Evolutionary conservation across 2,113 vertebrate genomes (phyloP), one percentile per base, ranked within the genome.

Genomic region (Nothoprocta perdicaria): DNA sequence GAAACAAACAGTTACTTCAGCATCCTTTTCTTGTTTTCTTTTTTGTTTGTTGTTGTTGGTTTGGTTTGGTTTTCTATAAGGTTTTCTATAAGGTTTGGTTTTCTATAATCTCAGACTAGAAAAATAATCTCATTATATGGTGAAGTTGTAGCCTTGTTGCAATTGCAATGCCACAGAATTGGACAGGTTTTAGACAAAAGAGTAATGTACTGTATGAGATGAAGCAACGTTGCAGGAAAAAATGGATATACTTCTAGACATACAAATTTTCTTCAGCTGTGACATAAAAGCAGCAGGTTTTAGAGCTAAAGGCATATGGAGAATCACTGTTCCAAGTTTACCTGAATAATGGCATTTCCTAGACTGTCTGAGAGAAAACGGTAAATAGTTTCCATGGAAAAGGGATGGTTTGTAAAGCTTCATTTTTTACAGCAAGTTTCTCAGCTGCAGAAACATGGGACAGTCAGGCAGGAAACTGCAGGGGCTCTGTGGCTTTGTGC

Each of bases 121-220:
- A 15, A 72, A 84, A 83, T 8, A 73, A 53, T 6, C 61, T 27
- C 22, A 80, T 55, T 87, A 84, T 61, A 75, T 82, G 48, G 13
- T 80, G 66, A 89, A 55, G 23, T 9, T 31, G 33, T 61, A 83
- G 15, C 21, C 84, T 63, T 81, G 33, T 6, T 68, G 27, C 33
- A 76, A n/a, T 52, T 90, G 35, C n/a, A 80, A 76, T 91, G 14
- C 6, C 35, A 73, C 14, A 88, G 33, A 88, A 89, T 14, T 68
- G 12, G 43, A 8, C 6, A 79, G 14, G 4, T 26, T 61, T 55
- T 69, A 84, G 57, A 45, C 5, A 79, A 78, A 76, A 48, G 6
- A 3, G 1, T 55, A 82, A 62, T 24, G 11, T 22, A 63, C 73
- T 80, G 69, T 61, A 65, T 57, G 12, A 77, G 27, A 72, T 14